These are phyloP conservation scores for sheep (Ovis aries) DNA, from an alignment of 2,113 vertebrate species.

Conservation along the genomic window ARS-UI_Ramb_v3.0 NC_056059.1:13152001-13152500, in stretches of 20 bases:
- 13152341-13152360: not conserved
- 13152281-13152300: not conserved
- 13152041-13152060: not conserved
- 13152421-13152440: not conserved
- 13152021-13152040: not conserved
- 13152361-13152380: not conserved
- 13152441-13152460: not conserved
- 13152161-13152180: not conserved
- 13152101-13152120: not conserved
- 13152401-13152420: not conserved
- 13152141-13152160: not conserved
- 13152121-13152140: not conserved
- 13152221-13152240: not conserved
- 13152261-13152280: not conserved
- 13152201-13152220: not conserved
- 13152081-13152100: not conserved
- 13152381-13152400: not conserved
- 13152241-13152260: not conserved
- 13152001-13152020: not conserved
- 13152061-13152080: not conserved
- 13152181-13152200: not conserved
- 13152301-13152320: not conserved
- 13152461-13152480: not conserved
- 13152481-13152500: not conserved
- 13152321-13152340: not conserved